Evolutionary conservation across 2,797 vertebrate genomes (phyloP).

Genomic region (Lophotriccus pileatus): DNA sequence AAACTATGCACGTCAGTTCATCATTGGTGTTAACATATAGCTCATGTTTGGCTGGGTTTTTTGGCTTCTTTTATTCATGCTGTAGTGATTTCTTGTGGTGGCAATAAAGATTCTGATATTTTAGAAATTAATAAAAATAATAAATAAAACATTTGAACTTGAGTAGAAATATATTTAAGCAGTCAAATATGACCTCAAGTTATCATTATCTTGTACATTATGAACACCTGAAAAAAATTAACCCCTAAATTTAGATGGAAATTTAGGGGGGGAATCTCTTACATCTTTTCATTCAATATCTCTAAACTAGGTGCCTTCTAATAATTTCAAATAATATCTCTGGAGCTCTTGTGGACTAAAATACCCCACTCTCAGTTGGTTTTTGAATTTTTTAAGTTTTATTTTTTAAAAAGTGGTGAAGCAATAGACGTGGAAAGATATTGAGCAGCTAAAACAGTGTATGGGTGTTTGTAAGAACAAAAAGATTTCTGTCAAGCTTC

Average conservation of each 20-base stretch:
- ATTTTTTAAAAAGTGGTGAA: background rate
- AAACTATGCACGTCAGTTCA: background rate
- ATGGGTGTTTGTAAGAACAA: slow-evolving; percentile 12
- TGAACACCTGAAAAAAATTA: background rate
- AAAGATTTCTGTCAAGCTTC: slow-evolving; percentile 34
- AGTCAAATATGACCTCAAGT: background rate
- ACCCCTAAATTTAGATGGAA: background rate
- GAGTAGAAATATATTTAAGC: background rate
- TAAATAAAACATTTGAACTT: background rate
- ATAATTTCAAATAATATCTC: background rate
- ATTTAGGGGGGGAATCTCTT: background rate
- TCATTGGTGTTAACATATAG: background rate
- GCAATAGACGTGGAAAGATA: slow-evolving; percentile 14
- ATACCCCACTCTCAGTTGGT: background rate
- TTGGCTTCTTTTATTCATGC: background rate
- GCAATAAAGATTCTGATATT: background rate
- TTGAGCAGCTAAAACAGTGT: background rate
- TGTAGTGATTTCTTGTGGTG: background rate
- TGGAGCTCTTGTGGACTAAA: background rate
- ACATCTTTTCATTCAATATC: background rate
- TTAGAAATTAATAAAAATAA: background rate
- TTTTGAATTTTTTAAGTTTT: background rate
- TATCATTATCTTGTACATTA: background rate
- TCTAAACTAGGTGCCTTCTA: background rate
- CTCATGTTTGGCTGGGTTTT: background rate